Percentiles rank a stretch among this genome's conserved stretches.
phyloP scores from a whole-genome alignment of 1,140 invertebrate species.

The Drosophila parvula region DNA sequence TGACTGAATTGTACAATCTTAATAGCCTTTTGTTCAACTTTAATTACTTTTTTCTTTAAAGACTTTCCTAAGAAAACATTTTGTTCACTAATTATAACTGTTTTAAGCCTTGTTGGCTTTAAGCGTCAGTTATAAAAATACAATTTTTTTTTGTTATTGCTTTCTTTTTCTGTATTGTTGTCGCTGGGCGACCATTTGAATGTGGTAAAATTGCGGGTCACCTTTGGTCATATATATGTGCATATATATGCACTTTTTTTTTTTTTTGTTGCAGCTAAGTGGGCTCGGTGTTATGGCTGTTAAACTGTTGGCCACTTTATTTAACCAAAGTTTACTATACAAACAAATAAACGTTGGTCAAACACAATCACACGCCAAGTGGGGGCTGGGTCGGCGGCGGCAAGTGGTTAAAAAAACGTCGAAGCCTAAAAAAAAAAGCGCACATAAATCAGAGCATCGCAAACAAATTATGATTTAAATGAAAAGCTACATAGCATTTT shows the following conservation, averaged over 20 bases:
- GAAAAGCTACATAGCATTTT: conserved; percentile 34
- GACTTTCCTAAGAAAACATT: not conserved
- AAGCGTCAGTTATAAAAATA: not conserved
- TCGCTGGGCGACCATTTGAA: conserved; percentile 52
- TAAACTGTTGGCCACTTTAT: conserved; percentile 80
- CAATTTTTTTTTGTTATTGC: conserved; percentile 6
- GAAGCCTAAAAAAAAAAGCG: conserved; percentile 35
- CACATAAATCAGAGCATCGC: conserved; percentile 44
- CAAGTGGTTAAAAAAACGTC: conserved; percentile 23
- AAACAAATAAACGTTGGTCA: conserved; percentile 79
- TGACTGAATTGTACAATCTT: too few relatives aligned
- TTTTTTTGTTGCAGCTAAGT: conserved; percentile 28
- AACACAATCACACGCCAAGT: conserved; percentile 29
- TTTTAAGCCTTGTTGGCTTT: not conserved
- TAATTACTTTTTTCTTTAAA: not conserved
- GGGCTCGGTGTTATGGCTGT: conserved; percentile 48
- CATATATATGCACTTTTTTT: not conserved
- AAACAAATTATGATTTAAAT: conserved; percentile 58
- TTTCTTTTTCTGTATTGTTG: conserved; percentile 27
- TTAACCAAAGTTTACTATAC: conserved; percentile 81
- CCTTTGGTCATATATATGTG: conserved; percentile 56
- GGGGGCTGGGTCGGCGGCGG: too few relatives aligned
- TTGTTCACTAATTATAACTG: conserved; percentile 1
- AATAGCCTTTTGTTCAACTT: not conserved
- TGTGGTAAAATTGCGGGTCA: conserved; percentile 61